These are phyloP conservation scores for Oryzaephilus surinamensis DNA, from an alignment of 1,140 invertebrate genomes.

Conservation along the genomic window DNA sequence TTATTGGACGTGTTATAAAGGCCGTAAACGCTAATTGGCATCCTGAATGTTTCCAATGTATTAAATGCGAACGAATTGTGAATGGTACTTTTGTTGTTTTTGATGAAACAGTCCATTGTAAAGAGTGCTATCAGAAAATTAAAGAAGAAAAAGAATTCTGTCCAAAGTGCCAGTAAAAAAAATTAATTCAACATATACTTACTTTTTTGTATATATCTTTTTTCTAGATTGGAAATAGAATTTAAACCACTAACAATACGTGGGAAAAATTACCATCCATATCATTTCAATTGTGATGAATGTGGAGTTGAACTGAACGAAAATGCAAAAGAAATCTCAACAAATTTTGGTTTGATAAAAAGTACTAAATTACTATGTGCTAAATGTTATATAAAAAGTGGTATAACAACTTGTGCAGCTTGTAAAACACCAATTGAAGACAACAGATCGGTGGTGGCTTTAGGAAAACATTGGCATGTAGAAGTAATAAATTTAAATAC, in stretches of 20 bases:
- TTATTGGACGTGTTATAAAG: slow-evolving; percentile 97
- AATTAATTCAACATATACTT: background rate
- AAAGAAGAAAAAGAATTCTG: slow-evolving; percentile 97
- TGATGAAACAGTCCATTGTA: slow-evolving; percentile 85
- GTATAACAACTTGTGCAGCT: slow-evolving; percentile 92
- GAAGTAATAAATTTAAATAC: slow-evolving; percentile 50
- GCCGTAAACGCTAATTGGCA: slow-evolving; percentile 99
- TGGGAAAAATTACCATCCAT: slow-evolving; percentile 96
- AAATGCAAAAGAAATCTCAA: slow-evolving; percentile 90
- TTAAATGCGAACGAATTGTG: slow-evolving; percentile 80
- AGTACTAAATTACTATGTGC: slow-evolving; percentile 94
- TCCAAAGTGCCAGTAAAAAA: slow-evolving; percentile 95
- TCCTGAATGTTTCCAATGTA: slow-evolving; percentile 93
- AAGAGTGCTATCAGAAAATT: slow-evolving; percentile 91
- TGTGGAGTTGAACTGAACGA: slow-evolving; percentile 80
- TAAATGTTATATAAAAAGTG: slow-evolving; percentile 99
- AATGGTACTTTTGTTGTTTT: slow-evolving; percentile 96
- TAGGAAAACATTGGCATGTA: slow-evolving; percentile 99
- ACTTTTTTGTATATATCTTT: slow-evolving; percentile 9
- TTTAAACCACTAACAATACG: slow-evolving; percentile 92
- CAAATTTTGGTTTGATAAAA: slow-evolving; percentile 76
- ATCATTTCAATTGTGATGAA: slow-evolving; percentile 96
- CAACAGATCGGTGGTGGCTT: slow-evolving; percentile 89
- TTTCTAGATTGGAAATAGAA: slow-evolving; percentile 81
- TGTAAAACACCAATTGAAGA: slow-evolving; percentile 94